phyloP scores from a whole-genome alignment of 2,113 vertebrate species.

The Oreocharis arfaki region DNA sequence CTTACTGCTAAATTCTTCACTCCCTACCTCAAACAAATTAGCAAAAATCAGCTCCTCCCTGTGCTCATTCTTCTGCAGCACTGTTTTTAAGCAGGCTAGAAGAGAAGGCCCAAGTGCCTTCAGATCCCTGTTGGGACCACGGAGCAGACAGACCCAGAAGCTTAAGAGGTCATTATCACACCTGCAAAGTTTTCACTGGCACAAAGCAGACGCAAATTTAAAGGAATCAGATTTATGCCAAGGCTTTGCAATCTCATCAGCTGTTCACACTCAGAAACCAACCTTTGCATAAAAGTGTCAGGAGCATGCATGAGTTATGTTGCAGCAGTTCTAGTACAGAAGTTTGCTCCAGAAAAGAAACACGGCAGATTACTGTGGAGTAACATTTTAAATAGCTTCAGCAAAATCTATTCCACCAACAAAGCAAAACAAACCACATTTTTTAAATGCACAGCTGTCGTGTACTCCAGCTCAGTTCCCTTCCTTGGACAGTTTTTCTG shows the following conservation, averaged over 20 bases:
- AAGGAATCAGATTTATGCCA: neutral
- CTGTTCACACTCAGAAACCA: neutral
- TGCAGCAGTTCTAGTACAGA: neutral
- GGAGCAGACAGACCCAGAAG: neutral
- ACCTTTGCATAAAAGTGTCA: neutral
- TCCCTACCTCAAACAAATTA: neutral
- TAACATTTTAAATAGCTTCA: neutral
- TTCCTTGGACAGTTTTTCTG: neutral
- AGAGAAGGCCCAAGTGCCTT: neutral
- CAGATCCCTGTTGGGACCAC: neutral
- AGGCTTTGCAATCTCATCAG: neutral
- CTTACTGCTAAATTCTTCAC: neutral
- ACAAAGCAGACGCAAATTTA: neutral
- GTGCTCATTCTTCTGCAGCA: neutral
- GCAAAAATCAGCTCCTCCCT: neutral
- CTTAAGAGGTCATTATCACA: neutral
- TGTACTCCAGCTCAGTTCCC: neutral
- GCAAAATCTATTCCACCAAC: neutral
- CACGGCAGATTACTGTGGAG: neutral
- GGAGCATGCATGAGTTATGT: neutral
- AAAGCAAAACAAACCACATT: neutral
- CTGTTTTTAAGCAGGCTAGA: neutral
- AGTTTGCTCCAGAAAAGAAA: neutral
- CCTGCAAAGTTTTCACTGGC: neutral
- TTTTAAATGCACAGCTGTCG: neutral